Evolutionary conservation across 2,113 vertebrate genomes (phyloP).

Genomic region (Plecturocebus donacophilus): DNA sequence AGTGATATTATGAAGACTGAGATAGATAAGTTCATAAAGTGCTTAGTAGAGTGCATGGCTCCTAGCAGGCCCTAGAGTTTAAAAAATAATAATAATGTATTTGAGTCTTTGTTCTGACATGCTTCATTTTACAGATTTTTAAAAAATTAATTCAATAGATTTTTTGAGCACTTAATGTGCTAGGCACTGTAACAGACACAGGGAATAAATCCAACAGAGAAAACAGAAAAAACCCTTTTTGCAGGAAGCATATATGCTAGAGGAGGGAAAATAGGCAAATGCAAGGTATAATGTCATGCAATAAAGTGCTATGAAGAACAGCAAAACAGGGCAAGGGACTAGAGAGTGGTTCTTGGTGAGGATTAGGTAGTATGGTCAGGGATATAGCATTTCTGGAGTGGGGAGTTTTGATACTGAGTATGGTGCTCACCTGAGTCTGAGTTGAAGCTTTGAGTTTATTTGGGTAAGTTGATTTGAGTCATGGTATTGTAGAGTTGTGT

Average conservation of each 20-base stretch:
- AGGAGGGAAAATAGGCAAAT: not conserved
- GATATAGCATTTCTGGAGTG: not conserved
- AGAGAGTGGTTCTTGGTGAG: not conserved
- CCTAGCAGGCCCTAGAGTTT: not conserved
- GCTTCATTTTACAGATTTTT: not conserved
- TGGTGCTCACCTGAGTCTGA: not conserved
- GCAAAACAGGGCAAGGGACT: not conserved
- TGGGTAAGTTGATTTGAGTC: not conserved
- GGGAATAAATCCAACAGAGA: constrained; percentile 4
- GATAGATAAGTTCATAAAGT: not conserved
- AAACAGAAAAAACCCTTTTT: not conserved
- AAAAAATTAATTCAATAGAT: not conserved
- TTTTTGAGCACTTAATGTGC: constrained; percentile 1
- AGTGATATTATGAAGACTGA: not conserved
- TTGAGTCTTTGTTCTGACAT: constrained; percentile 8
- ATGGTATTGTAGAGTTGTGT: not conserved
- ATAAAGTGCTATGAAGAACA: not conserved
- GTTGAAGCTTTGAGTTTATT: not conserved
- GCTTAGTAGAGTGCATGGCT: not conserved
- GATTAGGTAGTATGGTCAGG: not conserved
- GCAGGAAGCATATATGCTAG: not conserved
- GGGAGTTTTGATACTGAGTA: not conserved
- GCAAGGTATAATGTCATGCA: not conserved
- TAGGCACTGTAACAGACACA: not conserved
- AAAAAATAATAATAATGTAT: not conserved